Evolutionary conservation across 2,888 invertebrate genomes (phyloP), one percentile per base, ranked within the genome.

Genomic region (Cryptus armator): DNA sequence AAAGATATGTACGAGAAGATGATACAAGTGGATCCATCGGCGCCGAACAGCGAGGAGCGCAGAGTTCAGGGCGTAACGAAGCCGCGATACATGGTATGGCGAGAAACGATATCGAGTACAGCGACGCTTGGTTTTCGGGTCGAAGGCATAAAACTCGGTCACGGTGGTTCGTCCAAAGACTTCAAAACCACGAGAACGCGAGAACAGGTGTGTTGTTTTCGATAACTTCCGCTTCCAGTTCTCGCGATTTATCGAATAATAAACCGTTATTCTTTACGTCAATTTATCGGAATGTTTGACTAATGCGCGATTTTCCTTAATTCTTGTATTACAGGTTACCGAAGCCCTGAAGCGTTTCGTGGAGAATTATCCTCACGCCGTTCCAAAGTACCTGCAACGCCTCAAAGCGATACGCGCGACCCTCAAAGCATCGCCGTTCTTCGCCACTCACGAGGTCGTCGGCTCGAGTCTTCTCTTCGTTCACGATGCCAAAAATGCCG

Each of bases 1-100:
- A 93, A 98, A 96, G 99, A 99, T 93, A 98, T 99, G 99, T 99
- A 98, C 92, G 98, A 99, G 90, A 99, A 99, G 94, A 99, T 99
- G 99, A 97, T 98, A 86, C 98, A 98, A 93, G 97, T 99, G 68
- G 98, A 99, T 93, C 96, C 97, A 2, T 95, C 95, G 87, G 99
- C 99, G 0, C 99, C 99, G 3, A 97, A 97, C 44, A 97, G 97
- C 75, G 99, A 99, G 92, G 99, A 99, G 93, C 97, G 98, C 90
- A 95, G 96, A 87, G 95, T 98, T 89, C 97, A 98, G 94, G 99
- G 98, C 19, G 98, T 99, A 0, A 99, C 99, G 3, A 99, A 99
- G 94, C 98, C 99, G 0, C 95, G 99, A 16, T 98, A 98, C 94
- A 98, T 98, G 98, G 96, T 99, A 64, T 99, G 99, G 98, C 95